A percentile compares a stretch with the other conserved stretches of the same genome.
phyloP scores from a whole-genome alignment of 1,140 invertebrate genomes.

The Drosophila funebris region DNA sequence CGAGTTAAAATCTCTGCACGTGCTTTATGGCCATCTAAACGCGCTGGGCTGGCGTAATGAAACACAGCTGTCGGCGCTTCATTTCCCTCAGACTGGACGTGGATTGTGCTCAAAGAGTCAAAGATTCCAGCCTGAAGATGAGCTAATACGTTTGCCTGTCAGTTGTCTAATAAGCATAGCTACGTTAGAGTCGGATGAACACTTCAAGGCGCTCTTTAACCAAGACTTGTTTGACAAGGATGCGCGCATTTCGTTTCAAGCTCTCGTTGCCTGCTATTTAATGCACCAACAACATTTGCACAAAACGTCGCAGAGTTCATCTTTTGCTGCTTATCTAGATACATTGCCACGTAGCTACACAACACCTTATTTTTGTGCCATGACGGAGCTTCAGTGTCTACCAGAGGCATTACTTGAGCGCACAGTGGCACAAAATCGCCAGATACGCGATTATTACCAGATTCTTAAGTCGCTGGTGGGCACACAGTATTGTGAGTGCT shows the following conservation, averaged over 20 bases:
- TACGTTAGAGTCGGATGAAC: constrained; percentile 62
- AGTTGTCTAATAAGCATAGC: constrained; percentile 63
- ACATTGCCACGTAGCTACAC: constrained; percentile 86
- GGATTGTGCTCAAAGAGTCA: constrained; percentile 67
- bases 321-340: constrained; percentile 85
- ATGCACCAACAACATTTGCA: constrained; percentile 85
- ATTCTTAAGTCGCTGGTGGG: constrained; percentile 45
- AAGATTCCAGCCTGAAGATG: constrained; percentile 38
- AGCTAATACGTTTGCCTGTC: constrained; percentile 65
- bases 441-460: constrained; percentile 65
- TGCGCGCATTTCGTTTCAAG: constrained; percentile 84
- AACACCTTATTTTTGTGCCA: constrained; percentile 84
- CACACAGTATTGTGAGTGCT: constrained; percentile 62
- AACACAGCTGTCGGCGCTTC: constrained; percentile 40
- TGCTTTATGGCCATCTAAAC: constrained; percentile 54
- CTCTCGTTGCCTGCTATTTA: constrained; percentile 87
- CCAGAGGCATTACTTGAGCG: constrained; percentile 78
- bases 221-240: constrained; percentile 54
- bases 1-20: constrained; percentile 19
- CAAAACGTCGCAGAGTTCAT: constrained; percentile 56
- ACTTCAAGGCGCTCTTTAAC: constrained; percentile 65
- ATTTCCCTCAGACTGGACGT: constrained; percentile 59
- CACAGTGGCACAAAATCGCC: constrained; percentile 70
- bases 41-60: constrained; percentile 64
- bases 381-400: constrained; percentile 80